Percentiles rank a stretch among this genome's conserved stretches.
phyloP scores from a whole-genome alignment of 2,113 vertebrate species.

The Chunga burmeisteri region DNA sequence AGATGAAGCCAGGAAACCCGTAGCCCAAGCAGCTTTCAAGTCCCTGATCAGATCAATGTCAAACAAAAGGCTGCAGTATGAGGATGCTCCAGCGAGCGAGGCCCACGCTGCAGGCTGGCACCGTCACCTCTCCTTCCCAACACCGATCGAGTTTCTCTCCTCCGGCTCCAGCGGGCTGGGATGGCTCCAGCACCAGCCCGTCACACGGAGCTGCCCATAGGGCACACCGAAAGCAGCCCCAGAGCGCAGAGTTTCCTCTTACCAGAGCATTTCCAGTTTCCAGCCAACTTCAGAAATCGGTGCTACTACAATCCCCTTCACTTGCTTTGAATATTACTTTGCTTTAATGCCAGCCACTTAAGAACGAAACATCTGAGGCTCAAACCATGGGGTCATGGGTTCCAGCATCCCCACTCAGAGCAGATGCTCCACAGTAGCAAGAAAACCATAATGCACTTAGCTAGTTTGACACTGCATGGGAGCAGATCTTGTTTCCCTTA shows the following conservation, averaged over 20 bases:
- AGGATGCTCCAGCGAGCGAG: neutral
- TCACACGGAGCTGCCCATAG: neutral
- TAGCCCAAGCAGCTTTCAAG: neutral
- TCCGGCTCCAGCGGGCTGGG: neutral
- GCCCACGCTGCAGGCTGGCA: neutral
- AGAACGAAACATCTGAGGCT: neutral
- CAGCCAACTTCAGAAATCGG: neutral
- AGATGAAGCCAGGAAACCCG: neutral
- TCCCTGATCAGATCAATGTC: neutral
- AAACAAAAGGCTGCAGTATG: neutral
- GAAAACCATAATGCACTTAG: neutral
- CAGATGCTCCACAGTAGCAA: neutral
- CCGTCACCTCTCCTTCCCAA: neutral
- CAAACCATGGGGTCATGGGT: rapidly evolving
- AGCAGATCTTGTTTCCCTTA: conserved; percentile 21
- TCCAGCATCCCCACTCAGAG: neutral
- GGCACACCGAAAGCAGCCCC: neutral
- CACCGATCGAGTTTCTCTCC: neutral
- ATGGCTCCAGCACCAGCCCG: neutral
- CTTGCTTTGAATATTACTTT: neutral
- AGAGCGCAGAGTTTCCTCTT: neutral
- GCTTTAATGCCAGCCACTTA: neutral
- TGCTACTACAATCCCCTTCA: neutral
- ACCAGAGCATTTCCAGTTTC: neutral
- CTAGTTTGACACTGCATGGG: neutral